phyloP scores from a whole-genome alignment of 2,797 vertebrate genomes.

The Masticophis lateralis region DNA sequence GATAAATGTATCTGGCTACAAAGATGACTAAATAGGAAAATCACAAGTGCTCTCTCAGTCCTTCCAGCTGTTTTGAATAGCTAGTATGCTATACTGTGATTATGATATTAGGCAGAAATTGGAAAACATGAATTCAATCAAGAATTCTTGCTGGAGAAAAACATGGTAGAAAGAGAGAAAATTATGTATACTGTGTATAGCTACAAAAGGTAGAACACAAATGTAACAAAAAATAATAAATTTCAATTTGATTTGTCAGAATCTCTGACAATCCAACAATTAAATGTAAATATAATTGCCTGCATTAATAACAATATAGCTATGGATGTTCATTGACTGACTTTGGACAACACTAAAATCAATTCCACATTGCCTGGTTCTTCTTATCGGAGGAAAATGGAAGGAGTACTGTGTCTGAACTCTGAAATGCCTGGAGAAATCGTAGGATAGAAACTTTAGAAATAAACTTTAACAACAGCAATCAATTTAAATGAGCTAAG shows the following conservation, averaged over 20 bases:
- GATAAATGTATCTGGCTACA: neutral
- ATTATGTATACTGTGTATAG: neutral
- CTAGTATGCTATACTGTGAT: neutral
- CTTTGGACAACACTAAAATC: neutral
- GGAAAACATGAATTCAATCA: neutral
- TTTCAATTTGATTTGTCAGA: neutral
- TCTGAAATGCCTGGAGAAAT: neutral
- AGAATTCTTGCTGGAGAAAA: neutral
- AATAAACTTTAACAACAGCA: neutral
- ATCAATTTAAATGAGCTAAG: neutral
- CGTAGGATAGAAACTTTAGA: neutral
- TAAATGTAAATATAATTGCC: neutral
- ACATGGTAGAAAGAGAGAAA: neutral
- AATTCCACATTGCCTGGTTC: neutral
- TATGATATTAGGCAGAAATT: neutral
- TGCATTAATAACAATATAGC: neutral
- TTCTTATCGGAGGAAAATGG: neutral
- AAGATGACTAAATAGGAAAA: conserved; percentile 20
- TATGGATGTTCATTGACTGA: neutral
- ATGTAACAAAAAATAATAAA: neutral
- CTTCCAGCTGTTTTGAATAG: conserved; percentile 9
- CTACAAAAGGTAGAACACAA: neutral
- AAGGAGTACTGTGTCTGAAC: neutral
- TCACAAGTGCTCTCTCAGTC: neutral
- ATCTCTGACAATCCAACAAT: neutral